Evolutionary conservation across 2,888 invertebrate genomes (phyloP).

Genomic region (Pasiphila rectangulata): DNA sequence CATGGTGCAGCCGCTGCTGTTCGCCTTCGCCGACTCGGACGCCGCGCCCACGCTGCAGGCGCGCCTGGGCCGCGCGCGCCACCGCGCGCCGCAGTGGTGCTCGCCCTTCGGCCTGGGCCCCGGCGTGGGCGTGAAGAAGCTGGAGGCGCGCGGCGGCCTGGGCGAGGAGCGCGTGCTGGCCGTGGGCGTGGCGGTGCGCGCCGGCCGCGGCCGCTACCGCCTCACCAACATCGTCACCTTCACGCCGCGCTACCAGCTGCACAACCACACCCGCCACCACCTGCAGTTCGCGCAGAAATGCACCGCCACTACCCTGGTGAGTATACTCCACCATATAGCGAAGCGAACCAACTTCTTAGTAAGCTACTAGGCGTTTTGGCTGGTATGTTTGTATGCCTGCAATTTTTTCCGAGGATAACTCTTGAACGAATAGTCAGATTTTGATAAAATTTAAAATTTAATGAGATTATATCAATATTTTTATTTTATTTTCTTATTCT

Average conservation of each 20-base stretch:
- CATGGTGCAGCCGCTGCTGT: constrained; percentile 94
- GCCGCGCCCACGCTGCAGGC: constrained; percentile 88
- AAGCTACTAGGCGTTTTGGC: neutral
- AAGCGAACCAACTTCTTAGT: too few species aligned
- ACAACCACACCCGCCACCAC: constrained; percentile 90
- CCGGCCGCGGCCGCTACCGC: constrained; percentile 93
- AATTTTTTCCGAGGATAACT: too few species aligned
- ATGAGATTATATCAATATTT: too few species aligned
- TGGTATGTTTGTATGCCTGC: too few species aligned
- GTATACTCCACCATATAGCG: too few species aligned
- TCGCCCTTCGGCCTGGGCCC: constrained; percentile 92
- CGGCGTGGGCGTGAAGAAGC: constrained; percentile 85
- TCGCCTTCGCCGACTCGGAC: constrained; percentile 95
- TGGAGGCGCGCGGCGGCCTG: constrained; percentile 67
- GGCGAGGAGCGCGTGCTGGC: constrained; percentile 85
- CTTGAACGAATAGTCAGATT: too few species aligned
- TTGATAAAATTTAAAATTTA: too few species aligned
- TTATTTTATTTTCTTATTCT: too few species aligned
- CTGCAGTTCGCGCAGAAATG: constrained; percentile 95
- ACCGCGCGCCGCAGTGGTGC: constrained; percentile 87
- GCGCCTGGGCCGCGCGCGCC: constrained; percentile 86
- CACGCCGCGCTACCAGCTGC: constrained; percentile 94
- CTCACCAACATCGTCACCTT: constrained; percentile 95
- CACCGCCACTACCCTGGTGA: constrained; percentile 86
- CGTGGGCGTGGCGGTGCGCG: constrained; percentile 93